Base-by-base conservation (phyloP, 2,113 vertebrate genomes). In the Puma concolor region DNA sequence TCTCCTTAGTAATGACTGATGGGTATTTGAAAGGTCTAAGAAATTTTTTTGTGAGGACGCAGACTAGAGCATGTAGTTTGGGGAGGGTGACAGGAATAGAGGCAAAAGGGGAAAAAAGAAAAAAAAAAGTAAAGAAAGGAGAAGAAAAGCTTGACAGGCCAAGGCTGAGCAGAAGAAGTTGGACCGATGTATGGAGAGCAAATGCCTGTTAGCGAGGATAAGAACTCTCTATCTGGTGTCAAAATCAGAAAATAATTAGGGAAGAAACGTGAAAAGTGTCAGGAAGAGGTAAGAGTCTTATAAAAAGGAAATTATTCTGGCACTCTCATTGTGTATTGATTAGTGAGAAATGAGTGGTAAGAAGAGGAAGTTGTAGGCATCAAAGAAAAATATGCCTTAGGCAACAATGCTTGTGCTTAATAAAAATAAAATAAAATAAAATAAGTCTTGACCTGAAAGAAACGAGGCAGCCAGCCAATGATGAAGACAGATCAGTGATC, bases 221-320 rank as follows among this genome's bases (percentile, higher is more conserved):
- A 41, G 66, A 38, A 52, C 52, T 94, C 54, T 94, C 48, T 91
- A 71, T 91, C 67, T 94, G 19, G 77, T 96, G 92, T 96, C 92
- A 94, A 88, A 97, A 90, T 82, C 92, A 88, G 60, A 93, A 98
- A 97, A 96, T 98, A 97, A 96, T 97, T 96, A 98, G 84, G 48
- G 50, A 89, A 95, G 85, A 95, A 72, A 95, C 93, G 92, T 97
- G 95, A 93, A 94, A 97, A 93, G 66, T 96, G 95, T 97, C 95
- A 95, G 81, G 92, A 95, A 96, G 60, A 92, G 31, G 81, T 95
- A 80, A 88, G 92, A 96, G 71, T 86, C 88, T 97, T 92, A 90
- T 21, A 31, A 79, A 93, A 96, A 96, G 88, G 92, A 97, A 97
- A 97, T 96, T 88, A 91, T 16, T 79, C 60, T 88, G 92, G n/a